Conservation (phyloP, 2,888 invertebrate genomes). For the Polylopha cassiicola region DNA sequence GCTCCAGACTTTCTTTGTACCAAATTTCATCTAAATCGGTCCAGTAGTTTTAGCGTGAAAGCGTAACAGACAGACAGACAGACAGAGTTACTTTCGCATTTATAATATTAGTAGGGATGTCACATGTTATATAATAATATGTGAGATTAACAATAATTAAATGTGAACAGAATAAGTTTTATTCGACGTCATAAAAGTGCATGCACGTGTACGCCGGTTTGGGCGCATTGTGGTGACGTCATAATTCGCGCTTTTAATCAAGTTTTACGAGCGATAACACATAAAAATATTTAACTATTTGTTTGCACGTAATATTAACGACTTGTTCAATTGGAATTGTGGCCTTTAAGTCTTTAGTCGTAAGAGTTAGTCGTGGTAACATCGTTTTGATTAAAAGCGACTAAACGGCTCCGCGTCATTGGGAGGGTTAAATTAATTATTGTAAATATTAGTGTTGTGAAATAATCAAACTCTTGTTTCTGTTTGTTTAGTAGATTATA, state of each 20-base stretch:
- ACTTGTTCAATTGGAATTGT: slow-evolving; percentile 27
- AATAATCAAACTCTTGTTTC: slow-evolving; percentile 28
- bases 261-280: slow-evolving; percentile 67
- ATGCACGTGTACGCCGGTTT: slow-evolving; percentile 5
- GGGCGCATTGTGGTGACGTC: slow-evolving; percentile 39
- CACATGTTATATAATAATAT: no score
- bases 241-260: slow-evolving; percentile 69
- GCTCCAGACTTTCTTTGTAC: no score
- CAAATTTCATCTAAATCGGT: no score
- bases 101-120: no score
- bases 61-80: no score
- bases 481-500: slow-evolving; percentile 2
- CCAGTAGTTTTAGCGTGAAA: no score
- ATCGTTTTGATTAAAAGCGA: slow-evolving; percentile 27
- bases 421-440: slow-evolving; percentile 50
- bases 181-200: slow-evolving; percentile 5
- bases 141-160: no score
- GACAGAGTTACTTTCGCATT: no score
- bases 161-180: slow-evolving; percentile 8
- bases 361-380: slow-evolving; percentile 24
- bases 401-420: slow-evolving; percentile 24
- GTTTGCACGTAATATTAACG: slow-evolving; percentile 73
- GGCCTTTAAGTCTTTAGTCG: slow-evolving; percentile 25
- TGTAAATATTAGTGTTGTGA: slow-evolving; percentile 47
- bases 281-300: slow-evolving; percentile 76